Percentiles rank a stretch among this genome's conserved stretches.
These are phyloP conservation scores for Spilogale gracilis DNA, from an alignment of 2,113 vertebrate species.

Conservation along the genomic window DNA sequence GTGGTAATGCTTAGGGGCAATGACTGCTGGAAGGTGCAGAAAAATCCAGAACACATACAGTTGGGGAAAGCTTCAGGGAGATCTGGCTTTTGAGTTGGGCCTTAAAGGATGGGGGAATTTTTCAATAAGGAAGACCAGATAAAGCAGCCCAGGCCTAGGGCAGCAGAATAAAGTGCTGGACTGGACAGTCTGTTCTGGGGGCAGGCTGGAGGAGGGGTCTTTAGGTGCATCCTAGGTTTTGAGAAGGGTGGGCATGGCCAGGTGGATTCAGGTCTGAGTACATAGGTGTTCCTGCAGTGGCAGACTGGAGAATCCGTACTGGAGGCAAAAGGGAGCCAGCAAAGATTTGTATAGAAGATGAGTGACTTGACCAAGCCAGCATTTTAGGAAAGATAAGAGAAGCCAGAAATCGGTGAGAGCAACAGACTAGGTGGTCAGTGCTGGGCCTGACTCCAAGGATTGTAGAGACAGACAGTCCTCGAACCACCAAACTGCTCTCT, in stretches of 20 bases:
- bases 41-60: neutral
- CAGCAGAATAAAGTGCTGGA: neutral
- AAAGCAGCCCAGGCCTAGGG: neutral
- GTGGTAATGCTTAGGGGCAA: neutral
- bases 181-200: neutral
- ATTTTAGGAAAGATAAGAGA: constrained; percentile 57
- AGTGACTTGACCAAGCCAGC: neutral
- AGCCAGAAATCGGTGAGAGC: neutral
- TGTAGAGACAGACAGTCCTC: neutral
- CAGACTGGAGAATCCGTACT: neutral
- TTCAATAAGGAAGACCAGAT: constrained; percentile 34
- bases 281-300: neutral
- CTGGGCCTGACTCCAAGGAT: neutral
- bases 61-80: neutral
- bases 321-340: neutral
- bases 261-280: neutral
- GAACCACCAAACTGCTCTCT: neutral
- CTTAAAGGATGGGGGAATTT: constrained; percentile 27
- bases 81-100: neutral
- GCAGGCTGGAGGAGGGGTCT: neutral
- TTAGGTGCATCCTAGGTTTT: neutral
- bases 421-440: neutral
- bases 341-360: constrained; percentile 42
- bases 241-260: neutral
- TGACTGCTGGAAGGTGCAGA: neutral